Evolutionary conservation across 2,113 vertebrate species (phyloP).

Genomic region (Pagrus major): DNA sequence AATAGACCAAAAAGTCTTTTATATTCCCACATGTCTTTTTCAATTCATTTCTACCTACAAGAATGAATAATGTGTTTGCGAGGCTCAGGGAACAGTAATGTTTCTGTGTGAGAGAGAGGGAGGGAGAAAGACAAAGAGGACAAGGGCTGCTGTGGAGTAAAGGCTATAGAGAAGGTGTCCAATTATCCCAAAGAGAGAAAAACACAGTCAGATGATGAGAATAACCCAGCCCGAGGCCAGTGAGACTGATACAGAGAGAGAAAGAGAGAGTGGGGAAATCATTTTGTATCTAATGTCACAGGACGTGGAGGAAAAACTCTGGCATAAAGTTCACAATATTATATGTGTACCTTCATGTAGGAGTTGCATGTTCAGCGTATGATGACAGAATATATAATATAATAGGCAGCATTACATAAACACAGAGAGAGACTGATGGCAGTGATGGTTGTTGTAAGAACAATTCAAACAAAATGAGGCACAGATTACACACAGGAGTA

Average conservation of each 20-base stretch:
- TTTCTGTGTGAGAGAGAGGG: conserved; percentile 4
- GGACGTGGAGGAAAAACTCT: conserved; percentile 20
- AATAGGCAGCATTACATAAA: neutral
- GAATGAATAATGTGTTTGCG: conserved; percentile 32
- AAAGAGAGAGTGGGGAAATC: conserved; percentile 3
- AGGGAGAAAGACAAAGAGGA: conserved; percentile 21
- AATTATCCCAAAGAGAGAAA: conserved; percentile 69
- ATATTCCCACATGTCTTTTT: conserved; percentile 1
- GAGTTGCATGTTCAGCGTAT: neutral
- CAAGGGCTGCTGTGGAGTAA: conserved; percentile 21
- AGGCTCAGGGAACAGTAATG: conserved; percentile 17
- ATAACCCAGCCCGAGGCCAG: conserved; percentile 51
- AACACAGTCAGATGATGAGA: conserved; percentile 47
- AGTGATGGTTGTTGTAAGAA: conserved; percentile 14
- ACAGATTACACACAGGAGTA: neutral
- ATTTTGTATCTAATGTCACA: conserved; percentile 30
- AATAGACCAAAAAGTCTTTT: conserved; percentile 22
- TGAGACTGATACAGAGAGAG: neutral
- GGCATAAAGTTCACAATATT: conserved; percentile 33
- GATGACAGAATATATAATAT: neutral
- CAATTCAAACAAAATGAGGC: neutral
- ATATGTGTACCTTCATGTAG: conserved; percentile 6
- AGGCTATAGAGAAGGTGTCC: conserved; percentile 59
- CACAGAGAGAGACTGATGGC: conserved; percentile 12
- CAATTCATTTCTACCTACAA: conserved; percentile 7